Evolutionary conservation across 1,140 invertebrate genomes (phyloP).

Genomic region (Philopotamus ludificatus): DNA sequence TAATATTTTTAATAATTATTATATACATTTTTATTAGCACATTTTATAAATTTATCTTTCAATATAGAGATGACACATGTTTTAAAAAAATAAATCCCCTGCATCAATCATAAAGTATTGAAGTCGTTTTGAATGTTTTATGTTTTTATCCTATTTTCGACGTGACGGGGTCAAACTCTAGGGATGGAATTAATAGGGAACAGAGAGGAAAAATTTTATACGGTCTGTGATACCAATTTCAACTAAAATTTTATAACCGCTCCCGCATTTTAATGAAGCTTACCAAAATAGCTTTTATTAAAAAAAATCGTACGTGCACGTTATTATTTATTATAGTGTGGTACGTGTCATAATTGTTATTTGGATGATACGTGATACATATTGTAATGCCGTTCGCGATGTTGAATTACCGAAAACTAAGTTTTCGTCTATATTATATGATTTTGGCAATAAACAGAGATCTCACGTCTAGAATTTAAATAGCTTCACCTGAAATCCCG

Average conservation of each 20-base stretch:
- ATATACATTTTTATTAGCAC: too few species aligned
- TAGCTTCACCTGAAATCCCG: slow-evolving; percentile 10
- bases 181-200: background rate
- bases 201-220: background rate
- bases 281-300: too few species aligned
- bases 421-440: slow-evolving; percentile 12
- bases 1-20: too few species aligned
- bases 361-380: background rate
- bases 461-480: slow-evolving; percentile 21
- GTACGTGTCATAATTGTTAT: too few species aligned
- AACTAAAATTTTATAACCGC: background rate
- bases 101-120: slow-evolving; percentile 1
- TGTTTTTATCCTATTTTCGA: slow-evolving; percentile 16
- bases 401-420: slow-evolving; percentile 2
- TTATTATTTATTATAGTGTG: too few species aligned
- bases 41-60: too few species aligned
- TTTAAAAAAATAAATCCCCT: too few species aligned
- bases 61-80: too few species aligned
- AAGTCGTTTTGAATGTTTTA: slow-evolving; percentile 22
- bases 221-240: background rate
- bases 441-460: slow-evolving; percentile 17
- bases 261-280: background rate
- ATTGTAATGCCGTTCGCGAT: slow-evolving; percentile 2
- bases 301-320: too few species aligned
- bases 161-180: slow-evolving; percentile 19